Conservation (phyloP, 37 sponge, comb jelly and placozoan genomes). For the Chondrosia reniformis region DNA sequence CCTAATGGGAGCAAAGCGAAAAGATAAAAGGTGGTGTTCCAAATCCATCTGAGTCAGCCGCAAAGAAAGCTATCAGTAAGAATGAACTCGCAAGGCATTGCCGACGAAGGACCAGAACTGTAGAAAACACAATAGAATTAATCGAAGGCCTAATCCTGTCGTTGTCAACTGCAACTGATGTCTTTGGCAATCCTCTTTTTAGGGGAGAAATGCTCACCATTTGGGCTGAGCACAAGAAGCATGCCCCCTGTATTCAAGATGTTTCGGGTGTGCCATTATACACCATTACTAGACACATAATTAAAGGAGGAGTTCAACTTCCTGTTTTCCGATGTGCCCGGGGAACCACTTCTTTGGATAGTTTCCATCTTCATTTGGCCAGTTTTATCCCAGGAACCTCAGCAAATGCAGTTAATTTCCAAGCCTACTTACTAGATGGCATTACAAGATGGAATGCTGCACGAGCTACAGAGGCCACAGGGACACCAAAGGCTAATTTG, state of each 20-base stretch:
- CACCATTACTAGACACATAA: constrained; percentile 15
- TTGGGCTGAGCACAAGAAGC: constrained; percentile 39
- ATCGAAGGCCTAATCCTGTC: constrained; percentile 23
- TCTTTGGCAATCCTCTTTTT: constrained; percentile 26
- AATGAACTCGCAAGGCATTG: constrained; percentile 43
- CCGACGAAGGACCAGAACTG: constrained; percentile 18
- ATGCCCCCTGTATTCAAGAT: constrained; percentile 42
- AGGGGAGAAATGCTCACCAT: constrained; percentile 30
- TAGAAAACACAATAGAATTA: neutral
- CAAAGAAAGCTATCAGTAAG: constrained; percentile 22
- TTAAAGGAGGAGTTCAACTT: constrained; percentile 22
- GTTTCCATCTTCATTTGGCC: constrained; percentile 31
- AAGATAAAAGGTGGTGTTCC: constrained; percentile 14
- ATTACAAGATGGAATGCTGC: constrained; percentile 39
- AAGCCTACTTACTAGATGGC: constrained; percentile 39
- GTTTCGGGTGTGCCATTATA: constrained; percentile 19
- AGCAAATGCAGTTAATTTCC: constrained; percentile 32
- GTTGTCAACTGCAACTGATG: constrained; percentile 31
- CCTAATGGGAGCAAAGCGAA: constrained; percentile 8
- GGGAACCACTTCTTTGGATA: constrained; percentile 40
- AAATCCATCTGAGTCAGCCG: constrained; percentile 23
- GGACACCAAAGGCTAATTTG: neutral
- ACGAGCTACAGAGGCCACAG: neutral
- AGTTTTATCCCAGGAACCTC: constrained; percentile 38
- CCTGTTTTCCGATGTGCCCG: constrained; percentile 30